Conservation (phyloP, 1,140 invertebrate genomes). For the Drosophila truncata region DNA sequence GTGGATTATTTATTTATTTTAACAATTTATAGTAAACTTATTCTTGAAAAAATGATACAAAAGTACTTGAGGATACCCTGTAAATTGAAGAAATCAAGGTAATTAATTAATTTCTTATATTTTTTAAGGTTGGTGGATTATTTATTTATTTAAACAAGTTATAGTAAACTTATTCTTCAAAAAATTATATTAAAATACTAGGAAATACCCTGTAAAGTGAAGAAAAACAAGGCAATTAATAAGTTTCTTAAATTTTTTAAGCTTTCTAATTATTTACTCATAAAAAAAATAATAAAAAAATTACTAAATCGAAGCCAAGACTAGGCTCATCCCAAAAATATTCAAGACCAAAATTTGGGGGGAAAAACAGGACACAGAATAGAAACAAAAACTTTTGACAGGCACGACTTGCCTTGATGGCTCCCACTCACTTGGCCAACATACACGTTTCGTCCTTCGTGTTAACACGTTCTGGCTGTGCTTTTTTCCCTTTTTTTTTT, state of each 20-base stretch:
- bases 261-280: too few species aligned
- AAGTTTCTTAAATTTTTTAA: neutral
- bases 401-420: conserved; percentile 42
- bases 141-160: too few species aligned
- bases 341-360: neutral
- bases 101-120: neutral
- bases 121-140: neutral
- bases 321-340: neutral
- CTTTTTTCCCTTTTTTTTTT: too few species aligned
- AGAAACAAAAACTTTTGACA: conserved; percentile 48
- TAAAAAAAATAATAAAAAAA: too few species aligned
- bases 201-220: neutral
- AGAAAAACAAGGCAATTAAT: neutral
- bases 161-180: too few species aligned
- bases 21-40: too few species aligned
- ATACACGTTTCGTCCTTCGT: conserved; percentile 45
- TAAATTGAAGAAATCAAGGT: neutral
- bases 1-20: too few species aligned
- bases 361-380: conserved; percentile 6
- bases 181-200: too few species aligned
- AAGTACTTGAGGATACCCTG: neutral
- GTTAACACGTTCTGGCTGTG: conserved; percentile 48
- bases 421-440: conserved; percentile 36
- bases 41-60: too few species aligned
- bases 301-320: neutral